phyloP scores from a whole-genome alignment of 2,113 vertebrate species.

The Callipepla squamata region DNA sequence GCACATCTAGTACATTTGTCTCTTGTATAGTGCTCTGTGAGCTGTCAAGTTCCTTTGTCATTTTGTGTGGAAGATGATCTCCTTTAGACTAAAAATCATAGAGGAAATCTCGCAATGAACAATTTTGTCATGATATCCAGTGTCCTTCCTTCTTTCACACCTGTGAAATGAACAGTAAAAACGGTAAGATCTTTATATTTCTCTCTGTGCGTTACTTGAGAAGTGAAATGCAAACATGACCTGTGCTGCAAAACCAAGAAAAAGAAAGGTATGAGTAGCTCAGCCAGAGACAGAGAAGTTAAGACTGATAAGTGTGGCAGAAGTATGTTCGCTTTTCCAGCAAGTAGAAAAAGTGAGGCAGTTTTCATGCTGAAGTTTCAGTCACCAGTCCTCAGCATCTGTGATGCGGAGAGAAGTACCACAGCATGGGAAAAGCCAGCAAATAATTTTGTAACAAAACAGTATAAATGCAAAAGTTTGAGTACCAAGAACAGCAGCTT shows the following conservation, averaged over 20 bases:
- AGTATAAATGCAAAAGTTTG: fast-evolving
- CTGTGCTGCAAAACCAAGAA: background rate
- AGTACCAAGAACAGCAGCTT: background rate
- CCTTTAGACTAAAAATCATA: background rate
- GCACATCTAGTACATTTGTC: background rate
- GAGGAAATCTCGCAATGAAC: background rate
- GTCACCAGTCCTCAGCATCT: background rate
- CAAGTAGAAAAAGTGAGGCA: background rate
- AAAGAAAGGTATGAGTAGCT: background rate
- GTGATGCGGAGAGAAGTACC: background rate
- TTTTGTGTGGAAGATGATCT: background rate
- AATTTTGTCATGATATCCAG: fast-evolving
- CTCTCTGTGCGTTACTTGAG: background rate
- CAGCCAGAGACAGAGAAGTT: background rate
- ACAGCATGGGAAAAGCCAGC: background rate
- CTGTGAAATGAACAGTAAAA: background rate
- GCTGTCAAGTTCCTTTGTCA: background rate
- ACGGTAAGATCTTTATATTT: background rate
- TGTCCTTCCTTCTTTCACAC: background rate
- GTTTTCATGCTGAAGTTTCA: background rate
- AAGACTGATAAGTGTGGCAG: background rate
- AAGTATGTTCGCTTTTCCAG: fast-evolving
- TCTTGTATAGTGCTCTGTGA: background rate
- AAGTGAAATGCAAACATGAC: background rate
- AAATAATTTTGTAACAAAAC: background rate